A percentile compares a stretch with the other conserved stretches of the same genome.
Conservation (phyloP, 53 echinoderm and acorn worm species). For the Patiria pectinifera region DNA sequence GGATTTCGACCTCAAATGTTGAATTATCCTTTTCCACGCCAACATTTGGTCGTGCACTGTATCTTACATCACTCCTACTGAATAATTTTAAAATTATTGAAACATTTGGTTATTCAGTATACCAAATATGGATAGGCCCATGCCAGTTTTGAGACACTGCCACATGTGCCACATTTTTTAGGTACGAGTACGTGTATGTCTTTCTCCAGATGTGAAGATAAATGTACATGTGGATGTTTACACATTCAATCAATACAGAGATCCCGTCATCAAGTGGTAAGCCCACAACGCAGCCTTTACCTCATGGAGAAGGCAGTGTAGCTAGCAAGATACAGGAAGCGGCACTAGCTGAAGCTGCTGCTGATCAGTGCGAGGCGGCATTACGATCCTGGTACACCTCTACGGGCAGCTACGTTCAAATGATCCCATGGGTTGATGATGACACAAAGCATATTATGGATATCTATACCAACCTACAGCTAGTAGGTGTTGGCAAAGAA, state of each 20-base stretch:
- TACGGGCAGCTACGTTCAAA: conserved; percentile 34
- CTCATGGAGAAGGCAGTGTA: not conserved
- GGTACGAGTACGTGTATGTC: too few species aligned
- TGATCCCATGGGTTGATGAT: conserved; percentile 49
- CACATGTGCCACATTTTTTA: too few species aligned
- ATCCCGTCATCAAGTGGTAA: not conserved
- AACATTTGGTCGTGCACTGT: too few species aligned
- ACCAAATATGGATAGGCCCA: too few species aligned
- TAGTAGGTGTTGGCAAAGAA: not conserved
- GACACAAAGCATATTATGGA: conserved; percentile 42
- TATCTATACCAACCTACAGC: conserved; percentile 14
- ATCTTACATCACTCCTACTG: too few species aligned
- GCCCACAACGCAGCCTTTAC: not conserved
- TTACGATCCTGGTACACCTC: conserved; percentile 6
- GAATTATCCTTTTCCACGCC: too few species aligned
- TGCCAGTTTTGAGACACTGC: not conserved
- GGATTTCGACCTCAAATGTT: too few species aligned
- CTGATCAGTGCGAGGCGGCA: not conserved
- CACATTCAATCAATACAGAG: not conserved
- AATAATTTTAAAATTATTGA: not conserved
- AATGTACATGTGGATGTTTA: not conserved
- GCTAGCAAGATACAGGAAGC: not conserved
- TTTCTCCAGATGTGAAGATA: too few species aligned
- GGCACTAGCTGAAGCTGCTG: not conserved
- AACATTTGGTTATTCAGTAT: too few species aligned